Evolutionary conservation across 1,140 invertebrate genomes (phyloP).

Genomic region (Drosophila carrolli): DNA sequence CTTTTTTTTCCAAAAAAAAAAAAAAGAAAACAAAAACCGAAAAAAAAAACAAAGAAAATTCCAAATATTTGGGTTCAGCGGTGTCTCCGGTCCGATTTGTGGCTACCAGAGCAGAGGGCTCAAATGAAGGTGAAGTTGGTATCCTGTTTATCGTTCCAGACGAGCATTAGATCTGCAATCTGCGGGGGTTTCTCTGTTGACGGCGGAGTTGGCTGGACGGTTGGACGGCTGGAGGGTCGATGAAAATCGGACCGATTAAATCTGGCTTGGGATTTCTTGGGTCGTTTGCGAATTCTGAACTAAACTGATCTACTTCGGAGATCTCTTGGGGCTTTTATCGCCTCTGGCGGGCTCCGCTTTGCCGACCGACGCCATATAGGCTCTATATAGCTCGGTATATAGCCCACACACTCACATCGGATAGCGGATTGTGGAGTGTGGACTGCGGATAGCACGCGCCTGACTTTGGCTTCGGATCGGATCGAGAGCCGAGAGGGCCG

Average conservation of each 20-base stretch:
- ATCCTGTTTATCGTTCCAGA: constrained; percentile 83
- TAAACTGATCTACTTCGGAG: constrained; percentile 77
- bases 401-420: constrained; percentile 16
- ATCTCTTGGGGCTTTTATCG: constrained; percentile 78
- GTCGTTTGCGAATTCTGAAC: constrained; percentile 68
- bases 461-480: constrained; percentile 38
- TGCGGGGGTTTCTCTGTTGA: background rate
- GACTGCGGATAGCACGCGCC: constrained; percentile 46
- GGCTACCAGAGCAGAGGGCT: constrained; percentile 17
- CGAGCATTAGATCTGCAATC: constrained; percentile 65
- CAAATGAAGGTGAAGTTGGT: constrained; percentile 76
- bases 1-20: constrained; percentile 4
- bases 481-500: constrained; percentile 42
- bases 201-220: background rate
- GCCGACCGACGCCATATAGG: constrained; percentile 41
- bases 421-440: no score
- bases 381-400: constrained; percentile 40
- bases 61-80: background rate
- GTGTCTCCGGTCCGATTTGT: background rate
- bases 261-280: background rate
- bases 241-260: background rate
- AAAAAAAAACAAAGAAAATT: constrained; percentile 37
- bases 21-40: constrained; percentile 9
- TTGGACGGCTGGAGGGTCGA: background rate
- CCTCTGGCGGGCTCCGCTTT: constrained; percentile 43